Conservation (phyloP, 2,888 invertebrate species). For the Athalia cordata region DNA sequence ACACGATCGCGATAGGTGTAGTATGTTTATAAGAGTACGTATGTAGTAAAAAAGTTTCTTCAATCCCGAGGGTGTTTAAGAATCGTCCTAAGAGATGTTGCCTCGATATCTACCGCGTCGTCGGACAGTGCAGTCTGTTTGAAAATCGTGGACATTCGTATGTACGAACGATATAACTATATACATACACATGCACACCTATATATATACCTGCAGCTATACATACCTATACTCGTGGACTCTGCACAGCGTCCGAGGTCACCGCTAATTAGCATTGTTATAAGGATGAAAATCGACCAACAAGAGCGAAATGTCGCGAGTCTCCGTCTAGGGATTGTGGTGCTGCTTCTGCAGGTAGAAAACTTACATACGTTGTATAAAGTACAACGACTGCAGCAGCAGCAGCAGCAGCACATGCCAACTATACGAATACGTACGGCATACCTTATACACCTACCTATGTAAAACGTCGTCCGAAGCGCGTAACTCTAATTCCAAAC, state of each 20-base stretch:
- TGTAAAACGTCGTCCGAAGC: neutral
- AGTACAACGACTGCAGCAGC: neutral
- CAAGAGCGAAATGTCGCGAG: conserved; percentile 17
- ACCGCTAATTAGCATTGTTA: conserved; percentile 40
- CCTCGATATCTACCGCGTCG: neutral
- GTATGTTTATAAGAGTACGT: neutral
- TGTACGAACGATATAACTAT: too few relatives aligned
- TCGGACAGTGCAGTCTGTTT: neutral
- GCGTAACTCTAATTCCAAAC: conserved; percentile 17
- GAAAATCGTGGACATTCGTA: neutral
- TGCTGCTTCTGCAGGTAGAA: neutral
- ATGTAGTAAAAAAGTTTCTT: neutral
- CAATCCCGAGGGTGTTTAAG: conserved; percentile 3
- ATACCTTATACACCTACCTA: too few relatives aligned
- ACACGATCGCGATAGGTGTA: neutral
- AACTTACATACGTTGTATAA: conserved; percentile 9
- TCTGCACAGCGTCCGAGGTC: conserved; percentile 21
- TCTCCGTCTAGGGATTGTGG: conserved; percentile 18
- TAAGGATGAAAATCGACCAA: conserved; percentile 38
- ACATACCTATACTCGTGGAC: neutral
- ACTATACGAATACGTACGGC: neutral
- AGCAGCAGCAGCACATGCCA: neutral
- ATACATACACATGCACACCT: too few relatives aligned
- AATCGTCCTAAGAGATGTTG: conserved; percentile 1
- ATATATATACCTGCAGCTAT: too few relatives aligned